phyloP scores from a whole-genome alignment of 2,888 invertebrate genomes.

The Disparrhopalites patrizii region DNA sequence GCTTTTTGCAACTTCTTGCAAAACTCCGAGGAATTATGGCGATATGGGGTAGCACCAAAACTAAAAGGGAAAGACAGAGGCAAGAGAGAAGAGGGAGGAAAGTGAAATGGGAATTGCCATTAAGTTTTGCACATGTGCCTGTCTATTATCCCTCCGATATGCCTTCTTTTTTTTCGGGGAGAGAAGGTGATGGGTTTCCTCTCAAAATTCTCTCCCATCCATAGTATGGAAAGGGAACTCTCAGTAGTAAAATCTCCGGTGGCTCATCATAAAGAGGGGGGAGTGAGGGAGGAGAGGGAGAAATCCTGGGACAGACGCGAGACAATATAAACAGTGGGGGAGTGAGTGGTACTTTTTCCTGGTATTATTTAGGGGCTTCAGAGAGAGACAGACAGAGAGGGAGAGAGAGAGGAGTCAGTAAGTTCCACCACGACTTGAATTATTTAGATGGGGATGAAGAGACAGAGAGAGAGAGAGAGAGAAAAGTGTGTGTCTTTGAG shows the following conservation, averaged over 20 bases:
- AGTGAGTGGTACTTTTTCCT: no score
- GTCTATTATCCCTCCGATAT: no score
- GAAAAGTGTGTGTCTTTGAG: slow-evolving; percentile 15
- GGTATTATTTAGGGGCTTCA: slow-evolving; percentile 6
- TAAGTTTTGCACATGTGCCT: slow-evolving; percentile 2
- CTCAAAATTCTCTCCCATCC: no score
- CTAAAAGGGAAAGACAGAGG: no score
- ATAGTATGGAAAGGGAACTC: no score
- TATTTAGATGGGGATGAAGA: slow-evolving; percentile 24
- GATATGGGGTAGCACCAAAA: no score
- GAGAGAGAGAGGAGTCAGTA: background rate
- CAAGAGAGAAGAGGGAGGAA: background rate
- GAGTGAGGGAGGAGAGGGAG: background rate
- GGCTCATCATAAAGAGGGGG: background rate
- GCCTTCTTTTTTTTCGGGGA: no score
- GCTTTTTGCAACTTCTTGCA: slow-evolving; percentile 9
- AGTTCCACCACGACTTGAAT: slow-evolving; percentile 21
- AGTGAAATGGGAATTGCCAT: background rate
- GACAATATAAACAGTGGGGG: slow-evolving; percentile 20
- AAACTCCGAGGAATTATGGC: no score
- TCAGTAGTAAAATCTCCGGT: background rate
- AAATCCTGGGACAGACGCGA: background rate
- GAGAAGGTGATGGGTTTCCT: background rate
- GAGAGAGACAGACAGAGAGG: no score
- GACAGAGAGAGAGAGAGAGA: background rate